Conservation (phyloP, 2,113 vertebrate genomes). For the Myiozetetes cayanensis region DNA sequence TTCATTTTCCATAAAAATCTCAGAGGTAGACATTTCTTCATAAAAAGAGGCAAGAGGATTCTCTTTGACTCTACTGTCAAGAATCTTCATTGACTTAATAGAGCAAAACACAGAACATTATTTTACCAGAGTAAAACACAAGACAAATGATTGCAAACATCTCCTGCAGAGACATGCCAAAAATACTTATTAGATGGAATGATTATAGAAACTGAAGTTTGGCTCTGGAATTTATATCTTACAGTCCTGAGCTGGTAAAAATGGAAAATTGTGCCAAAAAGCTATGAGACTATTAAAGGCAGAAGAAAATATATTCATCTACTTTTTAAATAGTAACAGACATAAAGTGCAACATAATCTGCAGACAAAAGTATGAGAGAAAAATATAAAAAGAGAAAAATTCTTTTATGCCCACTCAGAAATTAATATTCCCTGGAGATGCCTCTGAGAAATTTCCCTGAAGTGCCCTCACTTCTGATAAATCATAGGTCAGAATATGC, state of each 20-base stretch:
- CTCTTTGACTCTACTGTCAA: not conserved
- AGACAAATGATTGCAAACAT: not conserved
- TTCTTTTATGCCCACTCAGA: not conserved
- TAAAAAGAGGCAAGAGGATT: not conserved
- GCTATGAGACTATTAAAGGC: not conserved
- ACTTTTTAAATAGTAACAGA: not conserved
- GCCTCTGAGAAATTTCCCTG: not conserved
- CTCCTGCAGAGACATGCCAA: not conserved
- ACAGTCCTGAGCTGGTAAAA: not conserved
- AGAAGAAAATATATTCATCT: not conserved
- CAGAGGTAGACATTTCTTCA: not conserved
- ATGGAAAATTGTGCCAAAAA: not conserved
- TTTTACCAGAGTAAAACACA: not conserved
- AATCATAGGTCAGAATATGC: not conserved
- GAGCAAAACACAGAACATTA: not conserved
- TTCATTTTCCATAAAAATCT: not conserved
- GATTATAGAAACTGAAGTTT: not conserved
- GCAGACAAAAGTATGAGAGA: not conserved
- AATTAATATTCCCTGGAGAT: not conserved
- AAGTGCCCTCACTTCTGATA: not conserved
- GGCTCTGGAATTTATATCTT: not conserved
- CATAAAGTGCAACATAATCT: not conserved
- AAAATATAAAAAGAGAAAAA: not conserved
- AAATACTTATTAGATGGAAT: not conserved
- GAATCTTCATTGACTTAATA: not conserved